A percentile compares a stretch with the other conserved stretches of the same genome.
Evolutionary conservation across 2,888 invertebrate genomes (phyloP).

Genomic region (Mongoloraphidia duomilia): DNA sequence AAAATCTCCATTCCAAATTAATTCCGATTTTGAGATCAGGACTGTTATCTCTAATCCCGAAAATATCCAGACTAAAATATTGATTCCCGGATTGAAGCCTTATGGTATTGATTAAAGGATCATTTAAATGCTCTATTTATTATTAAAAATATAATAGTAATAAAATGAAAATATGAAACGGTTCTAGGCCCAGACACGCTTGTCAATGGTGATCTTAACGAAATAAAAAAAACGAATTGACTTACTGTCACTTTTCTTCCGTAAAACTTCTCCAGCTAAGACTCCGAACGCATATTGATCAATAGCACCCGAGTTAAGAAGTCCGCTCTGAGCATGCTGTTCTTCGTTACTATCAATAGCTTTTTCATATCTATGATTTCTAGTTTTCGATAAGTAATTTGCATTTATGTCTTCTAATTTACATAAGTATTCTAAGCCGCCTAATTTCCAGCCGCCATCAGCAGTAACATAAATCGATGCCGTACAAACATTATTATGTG

Average conservation of each 20-base stretch:
- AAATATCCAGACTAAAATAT: too few relatives aligned
- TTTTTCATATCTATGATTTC: slow-evolving; percentile 49
- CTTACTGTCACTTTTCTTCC: slow-evolving; percentile 40
- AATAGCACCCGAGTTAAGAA: slow-evolving; percentile 37
- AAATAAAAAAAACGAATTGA: neutral
- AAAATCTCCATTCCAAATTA: too few relatives aligned
- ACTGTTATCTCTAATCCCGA: too few relatives aligned
- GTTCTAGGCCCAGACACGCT: too few relatives aligned
- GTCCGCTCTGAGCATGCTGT: slow-evolving; percentile 29
- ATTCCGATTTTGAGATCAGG: too few relatives aligned
- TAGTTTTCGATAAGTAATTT: slow-evolving; percentile 51
- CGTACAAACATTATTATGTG: slow-evolving; percentile 72
- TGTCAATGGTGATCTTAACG: too few relatives aligned
- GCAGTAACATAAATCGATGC: slow-evolving; percentile 68
- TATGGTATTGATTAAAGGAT: neutral
- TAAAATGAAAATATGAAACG: neutral
- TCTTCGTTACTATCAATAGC: slow-evolving; percentile 59
- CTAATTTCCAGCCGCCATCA: slow-evolving; percentile 79
- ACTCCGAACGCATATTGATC: slow-evolving; percentile 68
- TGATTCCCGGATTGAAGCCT: too few relatives aligned
- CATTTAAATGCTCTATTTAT: slow-evolving; percentile 17
- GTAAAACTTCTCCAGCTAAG: slow-evolving; percentile 59
- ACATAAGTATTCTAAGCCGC: slow-evolving; percentile 70
- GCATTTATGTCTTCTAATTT: slow-evolving; percentile 48
- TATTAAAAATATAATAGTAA: slow-evolving; percentile 6